phyloP scores from a whole-genome alignment of 2,888 invertebrate genomes.

The Ennomos quercinarius region DNA sequence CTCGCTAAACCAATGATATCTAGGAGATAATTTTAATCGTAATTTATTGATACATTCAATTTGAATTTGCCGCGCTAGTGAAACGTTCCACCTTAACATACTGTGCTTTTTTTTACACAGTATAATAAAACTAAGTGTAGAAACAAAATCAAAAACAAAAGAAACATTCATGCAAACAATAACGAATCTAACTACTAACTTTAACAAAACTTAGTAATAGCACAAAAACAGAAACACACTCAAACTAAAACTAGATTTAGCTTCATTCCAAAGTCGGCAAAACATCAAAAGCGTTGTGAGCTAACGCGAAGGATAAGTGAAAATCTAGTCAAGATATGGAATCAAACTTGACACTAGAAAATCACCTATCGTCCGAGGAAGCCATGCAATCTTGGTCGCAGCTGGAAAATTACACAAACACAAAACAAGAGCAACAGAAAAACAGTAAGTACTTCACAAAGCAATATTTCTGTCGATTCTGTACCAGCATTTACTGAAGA shows the following conservation, averaged over 20 bases:
- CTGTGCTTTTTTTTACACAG: too few relatives aligned
- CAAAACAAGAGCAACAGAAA: slow-evolving; percentile 25
- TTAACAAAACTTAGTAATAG: too few relatives aligned
- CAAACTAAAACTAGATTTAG: slow-evolving; percentile 40
- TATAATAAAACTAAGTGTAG: too few relatives aligned
- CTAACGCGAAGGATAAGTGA: slow-evolving; percentile 86
- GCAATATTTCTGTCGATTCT: background rate
- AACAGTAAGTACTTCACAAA: slow-evolving; percentile 18
- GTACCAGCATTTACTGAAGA: too few relatives aligned
- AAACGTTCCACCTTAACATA: too few relatives aligned
- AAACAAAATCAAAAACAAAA: too few relatives aligned
- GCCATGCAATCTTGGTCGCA: slow-evolving; percentile 36
- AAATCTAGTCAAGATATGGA: slow-evolving; percentile 87
- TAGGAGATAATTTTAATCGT: too few relatives aligned
- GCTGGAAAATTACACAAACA: slow-evolving; percentile 31
- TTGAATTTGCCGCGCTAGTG: too few relatives aligned
- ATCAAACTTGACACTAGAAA: slow-evolving; percentile 81
- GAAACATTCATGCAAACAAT: too few relatives aligned
- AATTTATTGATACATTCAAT: too few relatives aligned
- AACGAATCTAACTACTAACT: too few relatives aligned
- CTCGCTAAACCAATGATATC: too few relatives aligned
- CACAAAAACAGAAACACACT: slow-evolving; percentile 29
- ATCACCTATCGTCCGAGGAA: slow-evolving; percentile 82
- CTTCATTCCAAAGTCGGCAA: slow-evolving; percentile 47
- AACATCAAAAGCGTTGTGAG: slow-evolving; percentile 68